Percentiles rank a stretch among this genome's conserved stretches.
phyloP scores from a whole-genome alignment of 1,140 invertebrate species.

The Medauroidea extradentata region DNA sequence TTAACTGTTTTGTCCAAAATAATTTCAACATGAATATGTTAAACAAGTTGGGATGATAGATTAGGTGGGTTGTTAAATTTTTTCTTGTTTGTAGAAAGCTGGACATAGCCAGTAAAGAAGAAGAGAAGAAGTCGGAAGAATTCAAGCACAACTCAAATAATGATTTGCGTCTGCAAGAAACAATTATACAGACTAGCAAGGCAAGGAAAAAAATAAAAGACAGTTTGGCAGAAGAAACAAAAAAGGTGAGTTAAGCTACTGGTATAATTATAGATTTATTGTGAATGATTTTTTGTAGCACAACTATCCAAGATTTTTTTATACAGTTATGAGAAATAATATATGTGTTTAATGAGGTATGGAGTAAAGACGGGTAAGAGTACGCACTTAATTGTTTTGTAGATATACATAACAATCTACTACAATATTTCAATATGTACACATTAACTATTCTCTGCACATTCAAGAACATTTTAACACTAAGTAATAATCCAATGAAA shows the following conservation, averaged over 20 bases:
- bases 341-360: no score
- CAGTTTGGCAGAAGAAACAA: slow-evolving; percentile 3
- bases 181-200: slow-evolving; percentile 59
- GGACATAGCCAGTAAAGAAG: not conserved
- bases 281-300: not conserved
- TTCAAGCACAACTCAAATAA: slow-evolving; percentile 56
- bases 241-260: not conserved
- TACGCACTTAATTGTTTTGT: no score
- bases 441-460: not conserved
- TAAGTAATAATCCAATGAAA: not conserved
- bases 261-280: not conserved
- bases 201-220: slow-evolving; percentile 51
- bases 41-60: no score
- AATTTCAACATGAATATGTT: no score
- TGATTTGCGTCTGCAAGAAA: slow-evolving; percentile 43
- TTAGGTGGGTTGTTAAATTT: no score
- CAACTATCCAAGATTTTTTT: no score
- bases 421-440: not conserved
- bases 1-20: no score
- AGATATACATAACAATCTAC: no score
- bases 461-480: not conserved
- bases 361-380: no score
- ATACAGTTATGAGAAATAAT: not conserved
- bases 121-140: slow-evolving; percentile 44
- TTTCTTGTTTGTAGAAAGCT: not conserved